These are phyloP conservation scores for Tachina grossa DNA, from an alignment of 2,888 invertebrate genomes.

Conservation along the genomic window DNA sequence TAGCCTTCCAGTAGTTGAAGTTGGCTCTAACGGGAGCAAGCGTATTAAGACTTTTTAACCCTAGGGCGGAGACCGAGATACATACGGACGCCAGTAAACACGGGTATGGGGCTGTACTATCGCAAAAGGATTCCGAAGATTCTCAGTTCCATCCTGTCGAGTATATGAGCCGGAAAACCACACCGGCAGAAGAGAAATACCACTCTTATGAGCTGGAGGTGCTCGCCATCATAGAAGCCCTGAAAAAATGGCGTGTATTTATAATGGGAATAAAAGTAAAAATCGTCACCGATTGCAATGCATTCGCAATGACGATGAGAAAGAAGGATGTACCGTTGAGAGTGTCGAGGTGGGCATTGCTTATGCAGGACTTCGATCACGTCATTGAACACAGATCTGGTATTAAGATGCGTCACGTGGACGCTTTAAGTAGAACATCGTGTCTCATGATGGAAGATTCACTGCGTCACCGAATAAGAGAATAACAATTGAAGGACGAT, in stretches of 20 bases:
- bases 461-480: constrained; percentile 48
- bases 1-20: neutral
- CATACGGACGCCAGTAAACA: too few relatives aligned
- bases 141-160: too few relatives aligned
- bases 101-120: constrained; percentile 60
- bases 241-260: constrained; percentile 51
- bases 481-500: constrained; percentile 39
- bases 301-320: constrained; percentile 70
- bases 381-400: constrained; percentile 31
- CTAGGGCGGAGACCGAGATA: too few relatives aligned
- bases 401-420: constrained; percentile 66
- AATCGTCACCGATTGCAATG: constrained; percentile 71
- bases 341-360: constrained; percentile 62
- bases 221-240: too few relatives aligned
- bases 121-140: constrained; percentile 9
- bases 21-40: too few relatives aligned
- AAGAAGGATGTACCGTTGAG: constrained; percentile 64
- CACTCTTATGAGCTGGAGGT: too few relatives aligned
- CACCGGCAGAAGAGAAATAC: too few relatives aligned
- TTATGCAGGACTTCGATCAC: constrained; percentile 8
- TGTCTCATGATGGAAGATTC: constrained; percentile 40
- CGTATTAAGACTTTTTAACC: too few relatives aligned
- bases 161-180: too few relatives aligned
- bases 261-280: constrained; percentile 72
- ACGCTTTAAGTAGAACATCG: constrained; percentile 8